A percentile compares a stretch with the other conserved stretches of the same genome.
These are phyloP conservation scores for Meliscaeva auricollis DNA, from an alignment of 2,888 invertebrate species.

Conservation along the genomic window DNA sequence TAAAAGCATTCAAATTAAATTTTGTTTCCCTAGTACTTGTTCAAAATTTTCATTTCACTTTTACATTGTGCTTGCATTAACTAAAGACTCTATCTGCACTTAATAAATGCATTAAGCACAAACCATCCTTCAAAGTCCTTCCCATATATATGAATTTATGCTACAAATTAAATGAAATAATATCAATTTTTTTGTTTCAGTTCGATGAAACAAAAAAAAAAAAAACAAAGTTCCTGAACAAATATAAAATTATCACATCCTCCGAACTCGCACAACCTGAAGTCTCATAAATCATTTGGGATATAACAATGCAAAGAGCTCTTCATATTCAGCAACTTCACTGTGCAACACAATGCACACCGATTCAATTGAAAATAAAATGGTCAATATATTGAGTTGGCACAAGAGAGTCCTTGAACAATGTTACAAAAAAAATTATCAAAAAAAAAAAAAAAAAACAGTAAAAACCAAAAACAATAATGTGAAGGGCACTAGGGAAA, in stretches of 20 bases:
- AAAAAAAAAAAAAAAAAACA: slow-evolving; percentile 28
- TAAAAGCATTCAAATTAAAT: too few species aligned
- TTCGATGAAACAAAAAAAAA: background rate
- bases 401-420: slow-evolving; percentile 70
- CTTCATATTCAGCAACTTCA: slow-evolving; percentile 46
- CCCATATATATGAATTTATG: background rate
- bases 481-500: slow-evolving; percentile 71
- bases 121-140: slow-evolving; percentile 1
- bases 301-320: slow-evolving; percentile 65
- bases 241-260: slow-evolving; percentile 66
- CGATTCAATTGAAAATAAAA: slow-evolving; percentile 75
- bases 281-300: slow-evolving; percentile 71
- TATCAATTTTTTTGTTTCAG: background rate
- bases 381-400: slow-evolving; percentile 67
- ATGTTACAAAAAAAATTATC: slow-evolving; percentile 47
- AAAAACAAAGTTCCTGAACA: slow-evolving; percentile 10
- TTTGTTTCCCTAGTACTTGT: too few species aligned
- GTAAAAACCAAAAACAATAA: slow-evolving; percentile 61
- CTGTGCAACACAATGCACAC: slow-evolving; percentile 53
- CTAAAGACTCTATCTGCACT: background rate
- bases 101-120: slow-evolving; percentile 1
- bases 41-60: too few species aligned
- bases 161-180: slow-evolving; percentile 26
- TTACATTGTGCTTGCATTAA: too few species aligned
- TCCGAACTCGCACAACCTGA: slow-evolving; percentile 65